Evolutionary conservation across 2,797 vertebrate species (phyloP), one percentile per base, ranked within the genome.

Genomic region (Cyclura pinguis): DNA sequence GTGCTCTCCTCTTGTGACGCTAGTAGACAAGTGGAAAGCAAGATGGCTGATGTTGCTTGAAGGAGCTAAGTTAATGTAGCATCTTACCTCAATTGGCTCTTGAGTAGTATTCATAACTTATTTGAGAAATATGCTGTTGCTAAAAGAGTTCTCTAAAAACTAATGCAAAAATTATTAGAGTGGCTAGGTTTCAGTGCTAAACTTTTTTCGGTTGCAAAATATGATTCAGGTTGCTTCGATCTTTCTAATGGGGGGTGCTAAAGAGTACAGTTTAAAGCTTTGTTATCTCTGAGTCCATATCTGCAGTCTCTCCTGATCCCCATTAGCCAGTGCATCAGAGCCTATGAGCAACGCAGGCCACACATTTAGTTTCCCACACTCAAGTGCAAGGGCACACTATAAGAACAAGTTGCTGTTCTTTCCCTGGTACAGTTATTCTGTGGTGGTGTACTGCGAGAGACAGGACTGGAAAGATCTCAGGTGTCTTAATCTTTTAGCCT

Each of bases 11-110:
- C 13, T 14, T 52, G 35, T 91, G 67, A 27, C 10, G 88, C 2
- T 57, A 80, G 73, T 78, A 93, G 89, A 87, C 57, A 91, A 91
- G 50, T 88, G 80, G 84, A 76, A 85, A 85, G 91, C 74, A 35
- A 86, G 69, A 16, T 85, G 76, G 86, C 62, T 62, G 76, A 27
- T 20, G 8, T 89, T 92, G 90, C 81, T 81, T 47, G 42, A 47
- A 93, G 90, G 92, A 72, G 24, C n/a, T 83, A 92, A 88, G 69
- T 92, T 80, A 84, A 64, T 73, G 22, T 50, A 64, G 72, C 32
- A 62, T 47, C 80, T n/a, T 90, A 72, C 73, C 62, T 82, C n/a
- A 50, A 27, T 50, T 88, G 82, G 24, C 82, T 92, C 93, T 77
- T 89, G 73, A 18, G 74, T 0, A 7, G 83, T 91, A 91, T n/a